A percentile compares a stretch with the other conserved stretches of the same genome.
Conservation (phyloP, 2,113 vertebrate species). For the Oncorhynchus masou region DNA sequence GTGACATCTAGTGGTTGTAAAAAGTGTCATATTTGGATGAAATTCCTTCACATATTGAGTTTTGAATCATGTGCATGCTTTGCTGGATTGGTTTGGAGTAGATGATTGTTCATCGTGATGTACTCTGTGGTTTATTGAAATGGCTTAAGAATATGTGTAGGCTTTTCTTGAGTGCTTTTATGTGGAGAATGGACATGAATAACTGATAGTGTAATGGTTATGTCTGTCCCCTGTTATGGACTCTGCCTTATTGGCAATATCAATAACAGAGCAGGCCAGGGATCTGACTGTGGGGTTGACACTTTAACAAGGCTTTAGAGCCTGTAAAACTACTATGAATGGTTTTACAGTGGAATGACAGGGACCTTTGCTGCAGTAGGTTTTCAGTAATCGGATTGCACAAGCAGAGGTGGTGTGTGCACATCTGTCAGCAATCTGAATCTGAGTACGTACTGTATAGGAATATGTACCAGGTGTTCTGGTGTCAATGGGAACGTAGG, state of each 20-base stretch:
- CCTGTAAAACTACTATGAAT: constrained; percentile 41
- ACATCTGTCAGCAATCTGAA: constrained; percentile 28
- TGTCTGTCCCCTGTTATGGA: constrained; percentile 22
- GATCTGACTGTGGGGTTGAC: neutral
- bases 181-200: constrained; percentile 42
- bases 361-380: neutral
- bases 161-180: constrained; percentile 29
- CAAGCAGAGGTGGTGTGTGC: constrained; percentile 24
- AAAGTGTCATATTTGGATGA: neutral
- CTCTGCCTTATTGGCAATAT: constrained; percentile 5
- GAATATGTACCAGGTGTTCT: constrained; percentile 25
- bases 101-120: constrained; percentile 16
- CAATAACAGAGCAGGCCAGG: constrained; percentile 7
- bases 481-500: neutral
- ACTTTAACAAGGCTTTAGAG: constrained; percentile 19
- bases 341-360: neutral
- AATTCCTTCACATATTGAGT: neutral
- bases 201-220: constrained; percentile 36
- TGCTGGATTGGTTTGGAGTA: constrained; percentile 12
- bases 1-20: constrained; percentile 58
- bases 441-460: constrained; percentile 50
- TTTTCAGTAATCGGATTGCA: constrained; percentile 4
- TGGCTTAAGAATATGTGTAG: constrained; percentile 7
- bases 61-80: neutral
- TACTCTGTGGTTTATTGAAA: neutral